Evolutionary conservation across 1,140 invertebrate species (phyloP).

Genomic region (Leptoteleia sp.): DNA sequence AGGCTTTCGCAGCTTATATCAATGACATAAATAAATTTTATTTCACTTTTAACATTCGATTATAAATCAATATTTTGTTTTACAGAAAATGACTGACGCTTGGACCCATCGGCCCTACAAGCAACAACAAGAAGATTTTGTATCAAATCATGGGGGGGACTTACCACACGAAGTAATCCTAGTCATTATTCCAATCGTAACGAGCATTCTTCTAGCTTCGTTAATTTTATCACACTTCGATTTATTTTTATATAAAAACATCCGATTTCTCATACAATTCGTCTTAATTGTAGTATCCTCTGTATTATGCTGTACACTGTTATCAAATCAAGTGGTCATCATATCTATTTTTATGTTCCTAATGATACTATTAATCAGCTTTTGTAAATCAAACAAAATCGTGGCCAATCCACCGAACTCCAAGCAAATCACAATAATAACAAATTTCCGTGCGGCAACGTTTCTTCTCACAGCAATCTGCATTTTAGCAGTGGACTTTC

Average conservation of each 20-base stretch:
- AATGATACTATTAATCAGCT: conserved; percentile 2
- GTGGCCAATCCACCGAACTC: neutral
- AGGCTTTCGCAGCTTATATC: too few relatives aligned
- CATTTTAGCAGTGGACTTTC: conserved; percentile 97
- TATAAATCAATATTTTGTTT: too few relatives aligned
- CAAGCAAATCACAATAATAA: conserved; percentile 81
- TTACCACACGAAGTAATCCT: conserved; percentile 14
- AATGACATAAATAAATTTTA: too few relatives aligned
- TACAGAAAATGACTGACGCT: conserved; percentile 1
- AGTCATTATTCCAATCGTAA: conserved; percentile 1
- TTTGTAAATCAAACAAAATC: too few relatives aligned
- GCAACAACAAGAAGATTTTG: conserved; percentile 34
- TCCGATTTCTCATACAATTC: conserved; percentile 42
- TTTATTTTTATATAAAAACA: conserved; percentile 17
- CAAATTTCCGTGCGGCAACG: conserved; percentile 86
- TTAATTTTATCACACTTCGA: conserved; percentile 5
- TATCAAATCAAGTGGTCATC: conserved; percentile 7
- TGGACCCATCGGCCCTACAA: conserved; percentile 18
- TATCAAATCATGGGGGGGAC: conserved; percentile 28
- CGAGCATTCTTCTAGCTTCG: conserved; percentile 14
- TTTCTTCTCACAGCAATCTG: conserved; percentile 89
- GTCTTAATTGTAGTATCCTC: conserved; percentile 12
- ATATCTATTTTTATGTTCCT: conserved; percentile 9
- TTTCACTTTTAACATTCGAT: too few relatives aligned
- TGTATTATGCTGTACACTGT: conserved; percentile 24